phyloP scores from a whole-genome alignment of 2,113 vertebrate genomes.

The Saguinus imperator region DNA sequence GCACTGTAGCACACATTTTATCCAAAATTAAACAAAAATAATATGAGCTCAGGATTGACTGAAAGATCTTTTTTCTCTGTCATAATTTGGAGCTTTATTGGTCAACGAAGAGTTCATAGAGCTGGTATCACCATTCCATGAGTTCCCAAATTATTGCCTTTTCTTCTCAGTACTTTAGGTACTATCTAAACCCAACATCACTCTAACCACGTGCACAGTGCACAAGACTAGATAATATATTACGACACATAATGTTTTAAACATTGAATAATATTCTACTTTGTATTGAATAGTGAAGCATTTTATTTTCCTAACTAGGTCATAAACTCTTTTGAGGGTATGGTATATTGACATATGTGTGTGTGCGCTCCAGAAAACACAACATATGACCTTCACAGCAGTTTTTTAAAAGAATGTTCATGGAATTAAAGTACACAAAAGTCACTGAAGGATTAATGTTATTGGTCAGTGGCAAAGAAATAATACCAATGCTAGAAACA shows the following conservation, averaged over 20 bases:
- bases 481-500: background rate
- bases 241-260: background rate
- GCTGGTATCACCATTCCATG: background rate
- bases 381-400: background rate
- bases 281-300: background rate
- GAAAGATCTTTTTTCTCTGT: background rate
- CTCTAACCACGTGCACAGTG: background rate
- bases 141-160: background rate
- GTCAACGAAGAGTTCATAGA: background rate
- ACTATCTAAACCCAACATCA: background rate
- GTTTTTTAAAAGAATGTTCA: background rate
- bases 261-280: background rate
- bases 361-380: background rate
- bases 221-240: background rate
- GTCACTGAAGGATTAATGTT: background rate
- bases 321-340: background rate
- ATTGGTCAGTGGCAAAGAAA: background rate
- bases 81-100: background rate
- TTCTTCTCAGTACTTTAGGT: background rate
- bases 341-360: background rate
- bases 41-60: background rate
- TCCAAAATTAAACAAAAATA: background rate
- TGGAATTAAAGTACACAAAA: conserved; percentile 6
- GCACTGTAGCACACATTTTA: background rate
- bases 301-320: background rate